These are phyloP conservation scores for Acanthochromis polyacanthus DNA, from an alignment of 2,113 vertebrate species.

Conservation along the genomic window DNA sequence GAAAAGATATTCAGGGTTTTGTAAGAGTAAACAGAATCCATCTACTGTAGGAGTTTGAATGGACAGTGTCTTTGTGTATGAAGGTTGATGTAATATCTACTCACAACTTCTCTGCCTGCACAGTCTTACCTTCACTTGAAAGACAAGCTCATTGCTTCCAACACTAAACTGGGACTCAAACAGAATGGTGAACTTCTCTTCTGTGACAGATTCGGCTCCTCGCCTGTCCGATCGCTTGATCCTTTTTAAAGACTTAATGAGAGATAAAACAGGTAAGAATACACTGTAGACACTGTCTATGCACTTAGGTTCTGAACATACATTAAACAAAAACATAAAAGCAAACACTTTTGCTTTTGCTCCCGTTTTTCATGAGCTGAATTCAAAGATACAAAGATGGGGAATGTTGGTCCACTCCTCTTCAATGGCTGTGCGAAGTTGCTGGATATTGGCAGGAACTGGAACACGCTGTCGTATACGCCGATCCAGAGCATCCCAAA, in stretches of 20 bases:
- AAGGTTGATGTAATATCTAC: neutral
- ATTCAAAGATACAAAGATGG: no score
- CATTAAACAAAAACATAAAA: no score
- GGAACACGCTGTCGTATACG: no score
- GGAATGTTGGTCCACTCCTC: no score
- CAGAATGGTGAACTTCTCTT: slow-evolving; percentile 98
- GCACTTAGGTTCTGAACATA: neutral
- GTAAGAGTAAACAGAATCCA: neutral
- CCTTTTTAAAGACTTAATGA: slow-evolving; percentile 92
- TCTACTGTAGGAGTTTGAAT: neutral
- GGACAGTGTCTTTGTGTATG: no score
- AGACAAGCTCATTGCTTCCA: slow-evolving; percentile 95
- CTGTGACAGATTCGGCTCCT: slow-evolving; percentile 95
- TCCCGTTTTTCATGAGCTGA: no score
- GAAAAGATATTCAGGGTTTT: neutral
- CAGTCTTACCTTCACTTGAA: slow-evolving; percentile 94
- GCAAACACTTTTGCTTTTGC: no score
- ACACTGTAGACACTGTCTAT: neutral
- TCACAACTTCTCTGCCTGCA: neutral
- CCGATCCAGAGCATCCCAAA: no score
- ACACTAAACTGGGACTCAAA: slow-evolving; percentile 98
- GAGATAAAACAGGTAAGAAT: slow-evolving; percentile 2
- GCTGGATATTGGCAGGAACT: no score
- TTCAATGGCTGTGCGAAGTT: no score
- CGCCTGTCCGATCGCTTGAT: slow-evolving; percentile 96